Evolutionary conservation across 2,888 invertebrate genomes (phyloP).

Genomic region (Fragum sueziense): DNA sequence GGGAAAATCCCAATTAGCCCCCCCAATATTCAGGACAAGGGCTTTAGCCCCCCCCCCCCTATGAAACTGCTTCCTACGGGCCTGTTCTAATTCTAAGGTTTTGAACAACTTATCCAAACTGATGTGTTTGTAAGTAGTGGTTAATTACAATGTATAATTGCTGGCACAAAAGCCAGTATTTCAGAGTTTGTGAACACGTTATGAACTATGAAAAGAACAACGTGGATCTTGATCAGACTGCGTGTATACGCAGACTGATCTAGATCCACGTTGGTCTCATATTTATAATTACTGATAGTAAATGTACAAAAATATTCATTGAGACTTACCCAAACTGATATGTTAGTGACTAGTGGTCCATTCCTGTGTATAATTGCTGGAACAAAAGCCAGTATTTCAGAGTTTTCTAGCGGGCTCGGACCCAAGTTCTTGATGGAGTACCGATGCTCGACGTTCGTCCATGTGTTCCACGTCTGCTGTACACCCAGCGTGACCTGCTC

Average conservation of each 20-base stretch:
- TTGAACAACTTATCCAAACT: constrained; percentile 58
- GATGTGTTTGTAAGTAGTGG: constrained; percentile 47
- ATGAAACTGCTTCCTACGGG: too few relatives aligned
- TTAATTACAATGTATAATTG: constrained; percentile 52
- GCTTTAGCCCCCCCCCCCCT: too few relatives aligned
- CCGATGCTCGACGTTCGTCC: constrained; percentile 49
- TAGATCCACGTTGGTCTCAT: too few relatives aligned
- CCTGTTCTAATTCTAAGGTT: too few relatives aligned
- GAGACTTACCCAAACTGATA: constrained; percentile 57
- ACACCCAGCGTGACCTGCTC: constrained; percentile 58
- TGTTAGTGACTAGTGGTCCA: constrained; percentile 45
- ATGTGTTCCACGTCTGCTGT: constrained; percentile 42
- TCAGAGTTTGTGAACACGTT: constrained; percentile 52
- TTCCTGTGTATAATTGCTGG: constrained; percentile 57
- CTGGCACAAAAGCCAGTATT: constrained; percentile 50
- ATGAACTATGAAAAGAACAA: constrained; percentile 46
- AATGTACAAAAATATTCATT: neutral
- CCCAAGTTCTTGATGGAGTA: constrained; percentile 56
- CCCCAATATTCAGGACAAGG: too few relatives aligned
- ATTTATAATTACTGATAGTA: too few relatives aligned
- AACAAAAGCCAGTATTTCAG: constrained; percentile 50
- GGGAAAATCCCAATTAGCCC: too few relatives aligned
- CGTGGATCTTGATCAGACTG: constrained; percentile 48
- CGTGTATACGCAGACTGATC: constrained; percentile 50
- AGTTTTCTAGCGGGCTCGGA: constrained; percentile 55